Percentiles rank a stretch among this genome's conserved stretches.
These are phyloP conservation scores for Rhinella marina DNA, from an alignment of 2,797 vertebrate genomes.

Conservation along the genomic window DNA sequence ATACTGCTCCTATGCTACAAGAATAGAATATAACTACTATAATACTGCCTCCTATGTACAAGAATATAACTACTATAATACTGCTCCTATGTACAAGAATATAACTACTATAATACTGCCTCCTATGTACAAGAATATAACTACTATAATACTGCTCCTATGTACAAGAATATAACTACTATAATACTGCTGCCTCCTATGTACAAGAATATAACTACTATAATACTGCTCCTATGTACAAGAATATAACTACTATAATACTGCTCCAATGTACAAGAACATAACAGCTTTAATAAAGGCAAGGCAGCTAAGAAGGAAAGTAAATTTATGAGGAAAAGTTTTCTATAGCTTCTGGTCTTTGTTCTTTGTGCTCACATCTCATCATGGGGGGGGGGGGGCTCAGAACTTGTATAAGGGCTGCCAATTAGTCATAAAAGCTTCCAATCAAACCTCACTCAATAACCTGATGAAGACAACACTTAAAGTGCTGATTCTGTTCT, in stretches of 20 bases:
- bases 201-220: not conserved
- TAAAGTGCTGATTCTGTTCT: slow-evolving; percentile 33
- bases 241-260: not conserved
- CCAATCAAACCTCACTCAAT: slow-evolving; percentile 15
- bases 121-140: not conserved
- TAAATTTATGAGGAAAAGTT: not conserved
- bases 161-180: not conserved
- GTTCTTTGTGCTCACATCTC: not conserved
- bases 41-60: not conserved
- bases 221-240: not conserved
- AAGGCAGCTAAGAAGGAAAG: not conserved
- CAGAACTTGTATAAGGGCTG: not conserved
- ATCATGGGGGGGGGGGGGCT: not conserved
- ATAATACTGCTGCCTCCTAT: not conserved
- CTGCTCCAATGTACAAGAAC: not conserved
- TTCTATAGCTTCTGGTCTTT: not conserved
- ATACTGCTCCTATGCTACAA: not conserved
- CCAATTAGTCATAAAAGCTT: slow-evolving; percentile 32
- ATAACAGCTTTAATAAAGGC: not conserved
- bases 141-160: not conserved
- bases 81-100: slow-evolving; percentile 4
- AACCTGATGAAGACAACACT: slow-evolving; percentile 31
- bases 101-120: slow-evolving; percentile 6
- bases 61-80: slow-evolving; percentile 3
- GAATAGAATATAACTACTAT: no score